Percentiles rank a stretch among this genome's conserved stretches.
Conservation (phyloP, 2,888 invertebrate genomes). For the Artemia sinica region DNA sequence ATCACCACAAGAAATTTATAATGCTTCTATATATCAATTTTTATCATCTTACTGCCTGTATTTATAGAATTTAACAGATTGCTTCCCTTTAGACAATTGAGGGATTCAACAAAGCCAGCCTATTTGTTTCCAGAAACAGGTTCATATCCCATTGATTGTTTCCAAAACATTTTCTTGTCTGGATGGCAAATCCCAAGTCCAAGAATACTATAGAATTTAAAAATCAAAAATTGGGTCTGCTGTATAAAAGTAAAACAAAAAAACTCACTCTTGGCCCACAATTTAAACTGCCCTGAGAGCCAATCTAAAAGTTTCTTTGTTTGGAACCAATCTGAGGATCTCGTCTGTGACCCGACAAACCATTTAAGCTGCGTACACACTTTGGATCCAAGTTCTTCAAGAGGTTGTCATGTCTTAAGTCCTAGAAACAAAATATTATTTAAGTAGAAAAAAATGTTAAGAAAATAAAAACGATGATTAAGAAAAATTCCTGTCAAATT, state of each 20-base stretch:
- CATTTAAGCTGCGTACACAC: slow-evolving; percentile 89
- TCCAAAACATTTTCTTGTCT: too few species aligned
- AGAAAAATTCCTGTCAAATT: neutral
- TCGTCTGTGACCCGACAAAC: slow-evolving; percentile 97
- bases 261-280: slow-evolving; percentile 89
- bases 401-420: slow-evolving; percentile 72
- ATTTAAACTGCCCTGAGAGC: slow-evolving; percentile 83
- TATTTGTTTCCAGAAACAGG: too few species aligned
- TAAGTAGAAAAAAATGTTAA: slow-evolving; percentile 23
- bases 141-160: too few species aligned
- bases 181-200: too few species aligned
- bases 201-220: too few species aligned
- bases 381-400: slow-evolving; percentile 88
- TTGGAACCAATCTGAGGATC: slow-evolving; percentile 83
- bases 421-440: slow-evolving; percentile 35
- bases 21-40: too few species aligned
- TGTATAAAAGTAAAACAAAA: neutral
- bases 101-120: too few species aligned
- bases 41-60: too few species aligned
- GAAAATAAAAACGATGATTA: neutral
- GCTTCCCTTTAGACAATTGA: too few species aligned
- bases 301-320: slow-evolving; percentile 79
- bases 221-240: too few species aligned
- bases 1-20: too few species aligned
- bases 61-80: too few species aligned